Conservation (phyloP, 2,797 vertebrate species). For the Fringilla coelebs region DNA sequence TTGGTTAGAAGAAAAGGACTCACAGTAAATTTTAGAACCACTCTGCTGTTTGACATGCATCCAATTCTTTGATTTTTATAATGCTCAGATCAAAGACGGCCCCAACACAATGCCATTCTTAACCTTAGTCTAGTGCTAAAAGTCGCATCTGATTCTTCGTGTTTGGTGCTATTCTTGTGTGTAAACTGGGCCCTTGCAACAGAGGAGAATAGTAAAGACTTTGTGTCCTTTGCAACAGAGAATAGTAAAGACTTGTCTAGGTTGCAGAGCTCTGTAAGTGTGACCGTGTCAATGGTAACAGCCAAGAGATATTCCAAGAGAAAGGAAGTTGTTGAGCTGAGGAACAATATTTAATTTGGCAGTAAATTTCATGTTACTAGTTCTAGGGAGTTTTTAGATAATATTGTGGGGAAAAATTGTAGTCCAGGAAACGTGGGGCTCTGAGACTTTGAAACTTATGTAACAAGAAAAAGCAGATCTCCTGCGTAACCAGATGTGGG, state of each 20-base stretch:
- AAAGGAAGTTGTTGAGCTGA: neutral
- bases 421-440: neutral
- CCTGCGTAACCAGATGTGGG: neutral
- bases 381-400: neutral
- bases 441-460: neutral
- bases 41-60: neutral
- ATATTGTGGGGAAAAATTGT: neutral
- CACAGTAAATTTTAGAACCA: neutral
- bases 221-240: neutral
- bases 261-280: neutral
- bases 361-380: neutral
- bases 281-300: rapidly evolving
- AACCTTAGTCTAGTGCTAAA: neutral
- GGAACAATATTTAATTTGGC: neutral
- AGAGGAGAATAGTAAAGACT: neutral
- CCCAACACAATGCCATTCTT: neutral
- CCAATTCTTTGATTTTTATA: neutral
- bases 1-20: neutral
- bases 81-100: neutral
- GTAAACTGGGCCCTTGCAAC: neutral
- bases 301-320: neutral
- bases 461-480: neutral
- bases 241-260: neutral
- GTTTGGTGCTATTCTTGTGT: neutral
- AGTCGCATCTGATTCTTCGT: neutral